phyloP scores from a whole-genome alignment of 2,888 invertebrate genomes.

The Orthosia incerta region DNA sequence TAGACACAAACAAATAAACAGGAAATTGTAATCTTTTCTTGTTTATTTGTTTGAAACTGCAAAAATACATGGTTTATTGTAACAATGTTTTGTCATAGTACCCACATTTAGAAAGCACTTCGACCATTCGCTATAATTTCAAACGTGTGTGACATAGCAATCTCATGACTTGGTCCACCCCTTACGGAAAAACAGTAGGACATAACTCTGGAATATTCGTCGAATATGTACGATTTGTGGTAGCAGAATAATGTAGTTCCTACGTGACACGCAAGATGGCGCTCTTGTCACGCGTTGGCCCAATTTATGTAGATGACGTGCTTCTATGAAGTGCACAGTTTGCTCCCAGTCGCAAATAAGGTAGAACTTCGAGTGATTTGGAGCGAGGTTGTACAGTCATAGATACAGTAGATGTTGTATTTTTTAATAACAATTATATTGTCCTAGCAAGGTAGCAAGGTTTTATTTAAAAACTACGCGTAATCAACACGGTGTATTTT shows the following conservation, averaged over 20 bases:
- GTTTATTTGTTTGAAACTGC: too few species aligned
- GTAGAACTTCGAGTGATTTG: constrained; percentile 10
- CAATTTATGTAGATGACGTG: constrained; percentile 77
- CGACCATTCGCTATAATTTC: constrained; percentile 16
- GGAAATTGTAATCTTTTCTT: neutral
- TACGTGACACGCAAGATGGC: constrained; percentile 64
- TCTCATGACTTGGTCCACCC: constrained; percentile 43
- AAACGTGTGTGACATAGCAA: constrained; percentile 39
- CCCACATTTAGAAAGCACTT: constrained; percentile 19
- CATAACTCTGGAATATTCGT: constrained; percentile 55
- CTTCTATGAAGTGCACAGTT: constrained; percentile 59
- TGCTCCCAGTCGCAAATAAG: constrained; percentile 33
- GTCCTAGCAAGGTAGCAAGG: too few species aligned
- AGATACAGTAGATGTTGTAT: neutral
- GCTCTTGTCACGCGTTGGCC: constrained; percentile 62
- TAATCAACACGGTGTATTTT: neutral
- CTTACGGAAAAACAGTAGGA: constrained; percentile 49
- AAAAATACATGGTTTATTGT: neutral
- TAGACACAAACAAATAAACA: neutral
- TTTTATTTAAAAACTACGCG: neutral
- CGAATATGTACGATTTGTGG: constrained; percentile 67
- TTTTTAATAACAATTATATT: too few species aligned
- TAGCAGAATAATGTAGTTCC: constrained; percentile 63
- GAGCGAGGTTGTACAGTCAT: neutral
- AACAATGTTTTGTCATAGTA: neutral